Evolutionary conservation across 1,140 invertebrate species (phyloP), one percentile per base, ranked within the genome.

Genomic region (Drosophila serrata): DNA sequence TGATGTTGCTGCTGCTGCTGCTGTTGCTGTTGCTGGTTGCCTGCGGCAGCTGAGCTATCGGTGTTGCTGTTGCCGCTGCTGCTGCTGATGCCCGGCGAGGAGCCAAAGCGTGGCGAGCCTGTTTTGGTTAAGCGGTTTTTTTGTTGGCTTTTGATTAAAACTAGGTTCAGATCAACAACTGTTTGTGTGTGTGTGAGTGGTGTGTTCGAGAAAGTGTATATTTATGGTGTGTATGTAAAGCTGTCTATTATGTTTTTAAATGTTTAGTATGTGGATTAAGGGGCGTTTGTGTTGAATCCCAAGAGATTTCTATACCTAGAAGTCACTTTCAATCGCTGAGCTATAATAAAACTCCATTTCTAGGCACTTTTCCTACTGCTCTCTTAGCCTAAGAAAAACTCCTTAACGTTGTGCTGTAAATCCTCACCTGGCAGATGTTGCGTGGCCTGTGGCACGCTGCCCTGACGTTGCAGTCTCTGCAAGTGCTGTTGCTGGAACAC

Each of bases 391-490:
- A 55, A 6, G 13, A 11, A 24, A 1, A 6, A n/a, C 9, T 17
- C 11, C 33, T 0, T 22, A 8, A 19, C 9, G 51, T 19, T 55
- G 1, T 11, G 51, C 49, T 53, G 49, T n/a, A 9, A 4, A 22
- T 29, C 7, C 92, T 92, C 94, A 95, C 95, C 95, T 94, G 95
- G 95, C 92, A 96, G 93, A 92, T 95, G 95, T 75, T 95, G 95
- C 40, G 95, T 95, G 46, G 95, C 94, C 65, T 95, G 94, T 15
- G 95, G 95, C 43, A 95, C 94, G 82, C 94, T 95, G 42, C 94
- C 94, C 61, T 95, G 94, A 49, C 95, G 94, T 82, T 95, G 95
- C 67, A 95, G 90, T 68, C 95, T 94, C 93, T 90, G 94, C 82
- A 90, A 92, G 85, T 88, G 88, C 60, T 91, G 86, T 60, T 91